Percentiles rank a stretch among this genome's conserved stretches.
These are phyloP conservation scores for cattle (Bos taurus) DNA, from an alignment of 2,113 vertebrate species.

Conservation along the genomic window DNA sequence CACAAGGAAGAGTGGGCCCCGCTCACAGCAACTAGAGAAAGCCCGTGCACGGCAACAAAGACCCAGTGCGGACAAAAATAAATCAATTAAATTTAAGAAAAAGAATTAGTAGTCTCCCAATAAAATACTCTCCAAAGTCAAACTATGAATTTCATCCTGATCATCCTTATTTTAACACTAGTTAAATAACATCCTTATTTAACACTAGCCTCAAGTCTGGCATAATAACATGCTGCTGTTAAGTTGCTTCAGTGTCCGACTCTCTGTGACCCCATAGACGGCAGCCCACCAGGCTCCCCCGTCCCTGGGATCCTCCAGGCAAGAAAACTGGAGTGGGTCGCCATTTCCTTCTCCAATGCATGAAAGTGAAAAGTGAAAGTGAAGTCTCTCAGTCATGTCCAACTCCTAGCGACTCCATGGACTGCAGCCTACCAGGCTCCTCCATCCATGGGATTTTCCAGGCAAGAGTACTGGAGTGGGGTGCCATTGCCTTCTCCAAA, in stretches of 20 bases:
- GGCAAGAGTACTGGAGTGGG: too few species aligned
- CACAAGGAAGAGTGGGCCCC: fast-evolving
- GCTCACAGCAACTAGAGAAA: neutral
- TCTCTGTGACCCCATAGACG: too few species aligned
- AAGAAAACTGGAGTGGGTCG: too few species aligned
- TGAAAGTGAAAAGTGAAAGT: too few species aligned
- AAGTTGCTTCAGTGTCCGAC: too few species aligned
- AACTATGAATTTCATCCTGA: neutral
- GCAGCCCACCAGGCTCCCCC: too few species aligned
- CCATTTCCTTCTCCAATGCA: too few species aligned
- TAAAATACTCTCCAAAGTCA: neutral
- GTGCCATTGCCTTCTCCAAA: neutral
- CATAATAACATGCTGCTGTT: neutral
- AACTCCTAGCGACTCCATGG: too few species aligned
- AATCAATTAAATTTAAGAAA: neutral
- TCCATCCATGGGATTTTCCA: too few species aligned
- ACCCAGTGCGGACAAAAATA: neutral
- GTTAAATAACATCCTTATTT: neutral
- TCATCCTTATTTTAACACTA: neutral
- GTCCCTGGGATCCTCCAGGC: too few species aligned
- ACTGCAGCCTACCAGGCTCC: too few species aligned
- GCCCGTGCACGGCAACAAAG: neutral
- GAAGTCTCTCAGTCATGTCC: too few species aligned
- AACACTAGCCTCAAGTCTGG: neutral
- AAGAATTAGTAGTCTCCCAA: neutral